Base-by-base conservation (phyloP, 1,140 invertebrate genomes). In the Eupeodes corollae region DNA sequence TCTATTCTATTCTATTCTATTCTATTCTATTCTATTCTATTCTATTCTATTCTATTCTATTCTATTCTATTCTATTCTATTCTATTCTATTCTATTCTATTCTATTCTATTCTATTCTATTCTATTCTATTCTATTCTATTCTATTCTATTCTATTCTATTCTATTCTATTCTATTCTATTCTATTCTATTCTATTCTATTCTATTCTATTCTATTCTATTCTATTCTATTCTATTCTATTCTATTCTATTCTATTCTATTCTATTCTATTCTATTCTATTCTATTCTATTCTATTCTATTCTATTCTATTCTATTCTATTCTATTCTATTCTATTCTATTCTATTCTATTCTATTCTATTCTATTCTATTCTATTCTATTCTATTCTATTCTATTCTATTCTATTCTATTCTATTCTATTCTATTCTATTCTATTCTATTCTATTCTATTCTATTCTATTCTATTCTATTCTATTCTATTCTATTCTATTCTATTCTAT, bases 201-300 rank as follows among this genome's bases (percentile, higher is more conserved):
- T 43, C 42, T 43, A 43, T 43, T 43, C 35, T 43, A 43, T 43
- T 43, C 42, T 43, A 43, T 43, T 43, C 42, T 43, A 43, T 43
- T 43, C 42, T 43, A 43, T 43, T 43, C 42, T 43, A 43, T 43
- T 43, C 42, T 43, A 43, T 43, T 43, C 42, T 43, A 43, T 43
- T 43, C 42, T 43, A 43, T 43, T 43, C 42, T 43, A 43, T 43
- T 43, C 42, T 43, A 43, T 43, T 43, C 42, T 43, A 43, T 43
- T 43, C n/a, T n/a, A n/a, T n/a, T n/a, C n/a, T n/a, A n/a, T n/a
- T n/a, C 42, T 43, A 43, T 43, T 43, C 42, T 43, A 43, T 43
- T 43, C 42, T 43, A 43, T 43, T 43, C 42, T 43, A 43, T 43
- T 43, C 42, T 43, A 43, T 43, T 43, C 42, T 43, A 43, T 43